Evolutionary conservation across 2,113 vertebrate species (phyloP).

Genomic region (Leptobrachium leishanense): DNA sequence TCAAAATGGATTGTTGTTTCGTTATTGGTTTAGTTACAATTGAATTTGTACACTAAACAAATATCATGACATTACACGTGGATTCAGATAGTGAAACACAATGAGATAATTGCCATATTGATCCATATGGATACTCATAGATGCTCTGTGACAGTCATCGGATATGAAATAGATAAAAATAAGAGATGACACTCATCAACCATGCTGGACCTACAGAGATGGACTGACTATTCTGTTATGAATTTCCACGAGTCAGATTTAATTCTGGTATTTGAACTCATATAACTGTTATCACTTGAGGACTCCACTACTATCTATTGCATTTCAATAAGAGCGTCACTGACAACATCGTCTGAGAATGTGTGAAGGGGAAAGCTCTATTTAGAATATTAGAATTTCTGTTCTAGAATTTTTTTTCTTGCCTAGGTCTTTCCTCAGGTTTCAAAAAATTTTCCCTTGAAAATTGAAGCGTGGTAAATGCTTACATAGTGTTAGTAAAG

Average conservation of each 20-base stretch:
- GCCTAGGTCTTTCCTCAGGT: too few relatives aligned
- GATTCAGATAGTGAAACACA: neutral
- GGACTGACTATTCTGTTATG: neutral
- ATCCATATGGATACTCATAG: neutral
- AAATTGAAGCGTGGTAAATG: too few relatives aligned
- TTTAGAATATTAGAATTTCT: too few relatives aligned
- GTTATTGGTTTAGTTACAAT: conserved; percentile 6
- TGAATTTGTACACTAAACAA: neutral
- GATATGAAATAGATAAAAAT: neutral
- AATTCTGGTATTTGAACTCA: neutral
- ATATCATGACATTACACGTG: neutral
- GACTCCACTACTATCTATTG: neutral
- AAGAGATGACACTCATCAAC: neutral
- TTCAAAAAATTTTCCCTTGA: too few relatives aligned
- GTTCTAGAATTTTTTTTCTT: too few relatives aligned
- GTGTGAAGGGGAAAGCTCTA: conserved; percentile 11
- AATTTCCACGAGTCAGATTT: neutral
- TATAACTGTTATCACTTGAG: neutral
- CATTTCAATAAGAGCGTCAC: neutral
- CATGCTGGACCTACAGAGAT: neutral
- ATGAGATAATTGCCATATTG: neutral
- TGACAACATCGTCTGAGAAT: conserved; percentile 24
- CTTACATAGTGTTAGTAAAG: too few relatives aligned
- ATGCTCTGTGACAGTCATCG: neutral
- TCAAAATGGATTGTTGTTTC: neutral